Evolutionary conservation across 1,140 invertebrate species (phyloP).

Genomic region (Drosophila neocordata): DNA sequence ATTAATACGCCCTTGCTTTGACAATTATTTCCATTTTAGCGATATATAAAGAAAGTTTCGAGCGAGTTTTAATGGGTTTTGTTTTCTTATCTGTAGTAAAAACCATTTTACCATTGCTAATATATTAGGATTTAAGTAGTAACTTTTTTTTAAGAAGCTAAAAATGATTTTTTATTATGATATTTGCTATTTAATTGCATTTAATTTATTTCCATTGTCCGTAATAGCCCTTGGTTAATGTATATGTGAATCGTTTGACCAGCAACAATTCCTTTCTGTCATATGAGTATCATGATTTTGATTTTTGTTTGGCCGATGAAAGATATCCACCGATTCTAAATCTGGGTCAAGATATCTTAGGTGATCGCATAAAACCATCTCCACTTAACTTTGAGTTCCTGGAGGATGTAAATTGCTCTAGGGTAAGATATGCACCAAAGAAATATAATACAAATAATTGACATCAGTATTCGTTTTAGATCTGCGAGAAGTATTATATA

Average conservation of each 20-base stretch:
- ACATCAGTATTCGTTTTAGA: background rate
- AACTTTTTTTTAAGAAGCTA: too few species aligned
- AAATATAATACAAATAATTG: background rate
- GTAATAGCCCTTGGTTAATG: slow-evolving; percentile 89
- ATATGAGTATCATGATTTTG: slow-evolving; percentile 98
- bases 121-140: too few species aligned
- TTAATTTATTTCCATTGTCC: too few species aligned
- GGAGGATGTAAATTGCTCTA: slow-evolving; percentile 88
- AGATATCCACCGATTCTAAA: slow-evolving; percentile 96
- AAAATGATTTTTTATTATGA: too few species aligned
- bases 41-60: too few species aligned
- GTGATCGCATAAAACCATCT: slow-evolving; percentile 97
- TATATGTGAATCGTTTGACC: slow-evolving; percentile 98
- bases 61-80: too few species aligned
- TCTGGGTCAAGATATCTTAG: slow-evolving; percentile 98
- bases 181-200: too few species aligned
- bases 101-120: too few species aligned
- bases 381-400: slow-evolving; percentile 92
- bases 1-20: too few species aligned
- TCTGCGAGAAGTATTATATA: background rate
- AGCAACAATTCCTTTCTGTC: slow-evolving; percentile 98
- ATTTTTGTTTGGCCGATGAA: slow-evolving; percentile 93
- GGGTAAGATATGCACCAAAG: slow-evolving; percentile 72
- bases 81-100: too few species aligned
- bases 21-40: too few species aligned